phyloP scores from a whole-genome alignment of 2,888 invertebrate species.

The Dasypogon diadema region DNA sequence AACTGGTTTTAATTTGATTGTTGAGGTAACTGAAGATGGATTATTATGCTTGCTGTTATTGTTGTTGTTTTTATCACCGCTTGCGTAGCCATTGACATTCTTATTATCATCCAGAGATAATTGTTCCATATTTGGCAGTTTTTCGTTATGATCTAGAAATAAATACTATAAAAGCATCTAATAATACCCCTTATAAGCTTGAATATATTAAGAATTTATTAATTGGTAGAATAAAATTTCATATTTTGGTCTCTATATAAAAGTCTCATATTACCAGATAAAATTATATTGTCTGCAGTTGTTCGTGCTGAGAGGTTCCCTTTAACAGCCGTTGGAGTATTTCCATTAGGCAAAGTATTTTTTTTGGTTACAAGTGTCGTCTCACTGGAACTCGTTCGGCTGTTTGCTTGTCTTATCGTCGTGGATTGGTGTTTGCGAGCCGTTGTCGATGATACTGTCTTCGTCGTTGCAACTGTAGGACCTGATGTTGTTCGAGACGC shows the following conservation, averaged over 20 bases:
- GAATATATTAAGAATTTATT: too few relatives aligned
- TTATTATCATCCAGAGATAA: slow-evolving; percentile 29
- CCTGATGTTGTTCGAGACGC: slow-evolving; percentile 64
- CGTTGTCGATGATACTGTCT: slow-evolving; percentile 31
- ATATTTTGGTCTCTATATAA: too few relatives aligned
- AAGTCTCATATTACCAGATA: too few relatives aligned
- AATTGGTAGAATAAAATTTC: too few relatives aligned
- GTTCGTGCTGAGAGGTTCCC: slow-evolving; percentile 42
- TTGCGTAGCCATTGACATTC: slow-evolving; percentile 14
- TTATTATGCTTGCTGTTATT: slow-evolving; percentile 41
- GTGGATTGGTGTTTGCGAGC: slow-evolving; percentile 36
- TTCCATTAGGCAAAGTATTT: slow-evolving; percentile 33
- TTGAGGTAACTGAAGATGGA: slow-evolving; percentile 56
- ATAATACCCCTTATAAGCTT: too few relatives aligned
- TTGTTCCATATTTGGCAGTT: slow-evolving; percentile 27
- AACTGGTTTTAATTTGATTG: slow-evolving; percentile 64
- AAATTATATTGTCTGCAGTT: slow-evolving; percentile 59
- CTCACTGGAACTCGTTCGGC: slow-evolving; percentile 34
- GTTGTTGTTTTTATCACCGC: slow-evolving; percentile 60
- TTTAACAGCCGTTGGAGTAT: slow-evolving; percentile 19
- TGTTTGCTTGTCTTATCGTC: slow-evolving; percentile 47
- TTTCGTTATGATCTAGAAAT: too few relatives aligned
- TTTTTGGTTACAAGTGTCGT: slow-evolving; percentile 11
- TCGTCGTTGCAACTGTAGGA: slow-evolving; percentile 43
- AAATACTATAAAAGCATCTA: too few relatives aligned